Evolutionary conservation across 2,888 invertebrate species (phyloP).

Genomic region (Dorcus parallelipipedus): DNA sequence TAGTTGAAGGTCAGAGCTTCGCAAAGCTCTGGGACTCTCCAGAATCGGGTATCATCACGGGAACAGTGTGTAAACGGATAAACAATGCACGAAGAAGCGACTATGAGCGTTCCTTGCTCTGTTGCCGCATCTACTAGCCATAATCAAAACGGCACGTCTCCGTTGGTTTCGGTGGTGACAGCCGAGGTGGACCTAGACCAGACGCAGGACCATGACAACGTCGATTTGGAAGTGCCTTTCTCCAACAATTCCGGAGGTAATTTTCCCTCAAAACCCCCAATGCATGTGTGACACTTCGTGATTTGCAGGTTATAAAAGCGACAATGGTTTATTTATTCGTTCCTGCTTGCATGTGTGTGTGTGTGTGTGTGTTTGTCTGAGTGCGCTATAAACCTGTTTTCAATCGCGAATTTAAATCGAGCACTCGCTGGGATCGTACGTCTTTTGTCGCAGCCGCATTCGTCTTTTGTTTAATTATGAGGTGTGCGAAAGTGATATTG

Average conservation of each 20-base stretch:
- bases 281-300: constrained; percentile 12
- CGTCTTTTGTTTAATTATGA: constrained; percentile 8
- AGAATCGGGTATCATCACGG: constrained; percentile 48
- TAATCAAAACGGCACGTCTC: constrained; percentile 42
- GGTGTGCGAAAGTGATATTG: constrained; percentile 24
- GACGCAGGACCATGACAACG: constrained; percentile 55
- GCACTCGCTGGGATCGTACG: neutral
- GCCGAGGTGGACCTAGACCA: constrained; percentile 52
- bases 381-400: constrained; percentile 25
- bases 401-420: constrained; percentile 20
- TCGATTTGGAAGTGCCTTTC: constrained; percentile 62
- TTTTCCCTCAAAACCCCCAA: constrained; percentile 31
- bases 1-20: constrained; percentile 50
- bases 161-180: constrained; percentile 44
- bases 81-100: constrained; percentile 68
- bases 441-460: neutral
- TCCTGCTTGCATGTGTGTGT: neutral
- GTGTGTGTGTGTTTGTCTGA: constrained; percentile 16
- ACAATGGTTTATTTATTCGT: constrained; percentile 2
- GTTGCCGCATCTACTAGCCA: constrained; percentile 62
- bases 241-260: constrained; percentile 60
- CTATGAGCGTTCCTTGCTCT: constrained; percentile 64
- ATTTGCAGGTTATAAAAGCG: constrained; percentile 23
- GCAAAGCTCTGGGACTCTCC: constrained; percentile 46
- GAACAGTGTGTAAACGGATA: constrained; percentile 47